Conservation (phyloP, 2,888 invertebrate genomes). For the Ophion ellenae region DNA sequence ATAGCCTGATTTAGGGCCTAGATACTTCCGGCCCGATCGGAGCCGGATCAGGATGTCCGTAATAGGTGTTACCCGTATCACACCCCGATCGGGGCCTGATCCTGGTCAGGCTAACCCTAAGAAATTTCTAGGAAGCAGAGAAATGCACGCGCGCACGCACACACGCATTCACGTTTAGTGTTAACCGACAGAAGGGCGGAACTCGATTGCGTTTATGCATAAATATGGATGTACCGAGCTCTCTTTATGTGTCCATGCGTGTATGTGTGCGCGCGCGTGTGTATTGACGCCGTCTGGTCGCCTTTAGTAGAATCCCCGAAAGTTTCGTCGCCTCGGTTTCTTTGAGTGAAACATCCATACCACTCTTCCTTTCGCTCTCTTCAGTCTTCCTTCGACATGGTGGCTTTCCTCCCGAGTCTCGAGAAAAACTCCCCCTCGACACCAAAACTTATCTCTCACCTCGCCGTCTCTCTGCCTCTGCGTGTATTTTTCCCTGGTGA, state of each 20-base stretch:
- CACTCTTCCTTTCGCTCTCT: constrained; percentile 26
- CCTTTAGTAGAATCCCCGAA: constrained; percentile 37
- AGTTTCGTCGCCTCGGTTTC: constrained; percentile 60
- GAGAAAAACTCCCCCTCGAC: constrained; percentile 43
- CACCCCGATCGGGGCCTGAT: too few species aligned
- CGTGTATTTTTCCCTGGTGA: background rate
- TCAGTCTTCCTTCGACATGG: constrained; percentile 18
- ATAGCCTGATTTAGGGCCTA: too few species aligned
- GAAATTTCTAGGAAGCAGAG: background rate
- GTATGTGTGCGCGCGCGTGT: background rate
- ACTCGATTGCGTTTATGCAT: background rate
- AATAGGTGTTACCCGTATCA: too few species aligned
- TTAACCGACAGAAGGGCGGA: background rate
- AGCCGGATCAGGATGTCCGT: too few species aligned
- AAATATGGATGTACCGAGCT: background rate
- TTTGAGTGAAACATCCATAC: constrained; percentile 29
- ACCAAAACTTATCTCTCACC: constrained; percentile 28
- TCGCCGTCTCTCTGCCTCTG: background rate
- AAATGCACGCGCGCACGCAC: background rate
- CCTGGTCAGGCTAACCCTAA: too few species aligned
- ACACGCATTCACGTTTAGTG: background rate
- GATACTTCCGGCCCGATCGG: too few species aligned
- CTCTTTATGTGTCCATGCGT: background rate
- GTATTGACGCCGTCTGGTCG: background rate
- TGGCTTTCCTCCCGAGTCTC: constrained; percentile 23